Evolutionary conservation across 2,797 vertebrate genomes (phyloP).

Genomic region (Harpagifer antarcticus): DNA sequence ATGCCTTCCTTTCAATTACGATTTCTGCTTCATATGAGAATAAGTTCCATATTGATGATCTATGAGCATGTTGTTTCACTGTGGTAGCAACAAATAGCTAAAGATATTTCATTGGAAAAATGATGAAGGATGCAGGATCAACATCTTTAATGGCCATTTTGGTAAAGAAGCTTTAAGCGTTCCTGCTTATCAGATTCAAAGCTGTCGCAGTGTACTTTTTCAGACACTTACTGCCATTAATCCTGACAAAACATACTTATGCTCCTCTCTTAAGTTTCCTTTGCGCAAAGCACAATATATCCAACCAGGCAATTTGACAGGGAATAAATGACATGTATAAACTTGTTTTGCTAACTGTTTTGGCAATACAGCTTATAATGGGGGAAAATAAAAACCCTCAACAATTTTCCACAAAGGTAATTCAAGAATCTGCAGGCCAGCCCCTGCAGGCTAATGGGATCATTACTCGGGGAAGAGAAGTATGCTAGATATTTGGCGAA

Average conservation of each 20-base stretch:
- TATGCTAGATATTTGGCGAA: constrained; percentile 58
- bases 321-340: constrained; percentile 43
- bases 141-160: not conserved
- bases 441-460: constrained; percentile 57
- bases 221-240: not conserved
- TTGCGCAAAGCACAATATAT: constrained; percentile 30
- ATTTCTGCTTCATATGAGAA: not conserved
- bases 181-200: not conserved
- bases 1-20: not conserved
- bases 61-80: not conserved
- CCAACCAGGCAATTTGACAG: constrained; percentile 22
- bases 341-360: constrained; percentile 63
- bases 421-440: constrained; percentile 54
- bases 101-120: not conserved
- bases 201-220: not conserved
- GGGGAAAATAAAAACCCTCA: constrained; percentile 61
- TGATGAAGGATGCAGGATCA: not conserved
- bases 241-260: constrained; percentile 18
- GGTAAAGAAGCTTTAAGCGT: not conserved
- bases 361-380: constrained; percentile 59
- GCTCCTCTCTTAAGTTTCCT: constrained; percentile 24
- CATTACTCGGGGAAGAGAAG: constrained; percentile 63
- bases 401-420: constrained; percentile 71
- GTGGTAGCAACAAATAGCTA: not conserved
- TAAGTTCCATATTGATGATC: not conserved